phyloP scores from a whole-genome alignment of 2,797 vertebrate genomes.

The Delichon dasypus region DNA sequence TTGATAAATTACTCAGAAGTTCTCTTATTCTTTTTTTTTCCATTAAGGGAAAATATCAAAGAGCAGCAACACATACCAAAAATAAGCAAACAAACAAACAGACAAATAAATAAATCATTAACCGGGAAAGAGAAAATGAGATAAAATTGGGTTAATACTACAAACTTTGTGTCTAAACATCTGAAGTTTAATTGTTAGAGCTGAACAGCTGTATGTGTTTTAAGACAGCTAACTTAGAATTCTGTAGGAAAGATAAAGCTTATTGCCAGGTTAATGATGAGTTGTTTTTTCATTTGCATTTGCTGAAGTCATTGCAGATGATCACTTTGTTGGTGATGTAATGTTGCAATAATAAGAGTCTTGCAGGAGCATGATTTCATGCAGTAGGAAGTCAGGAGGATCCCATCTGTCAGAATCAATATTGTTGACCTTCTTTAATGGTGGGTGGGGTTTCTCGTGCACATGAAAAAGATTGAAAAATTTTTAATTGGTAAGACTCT shows the following conservation, averaged over 20 bases:
- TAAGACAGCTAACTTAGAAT: neutral
- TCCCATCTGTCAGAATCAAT: neutral
- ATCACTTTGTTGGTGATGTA: neutral
- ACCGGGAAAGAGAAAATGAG: neutral
- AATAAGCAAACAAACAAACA: too few species aligned
- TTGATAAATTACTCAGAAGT: neutral
- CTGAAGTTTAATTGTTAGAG: neutral
- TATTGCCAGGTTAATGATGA: neutral
- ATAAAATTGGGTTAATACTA: neutral
- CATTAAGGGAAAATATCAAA: neutral
- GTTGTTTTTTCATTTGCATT: neutral
- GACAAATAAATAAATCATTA: neutral
- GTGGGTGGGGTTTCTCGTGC: fast-evolving
- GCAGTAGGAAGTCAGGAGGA: neutral
- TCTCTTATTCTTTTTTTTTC: neutral
- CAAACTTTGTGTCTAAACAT: neutral
- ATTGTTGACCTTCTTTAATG: neutral
- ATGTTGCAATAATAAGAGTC: neutral
- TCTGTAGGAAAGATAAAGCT: neutral
- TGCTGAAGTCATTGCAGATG: neutral
- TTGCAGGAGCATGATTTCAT: neutral
- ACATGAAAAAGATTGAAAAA: neutral
- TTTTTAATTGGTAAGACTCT: neutral
- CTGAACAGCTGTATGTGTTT: neutral
- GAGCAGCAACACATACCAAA: neutral